A percentile compares a stretch with the other conserved stretches of the same genome.
Conservation (phyloP, 2,113 vertebrate species). For the Hirundichthys speculiger region DNA sequence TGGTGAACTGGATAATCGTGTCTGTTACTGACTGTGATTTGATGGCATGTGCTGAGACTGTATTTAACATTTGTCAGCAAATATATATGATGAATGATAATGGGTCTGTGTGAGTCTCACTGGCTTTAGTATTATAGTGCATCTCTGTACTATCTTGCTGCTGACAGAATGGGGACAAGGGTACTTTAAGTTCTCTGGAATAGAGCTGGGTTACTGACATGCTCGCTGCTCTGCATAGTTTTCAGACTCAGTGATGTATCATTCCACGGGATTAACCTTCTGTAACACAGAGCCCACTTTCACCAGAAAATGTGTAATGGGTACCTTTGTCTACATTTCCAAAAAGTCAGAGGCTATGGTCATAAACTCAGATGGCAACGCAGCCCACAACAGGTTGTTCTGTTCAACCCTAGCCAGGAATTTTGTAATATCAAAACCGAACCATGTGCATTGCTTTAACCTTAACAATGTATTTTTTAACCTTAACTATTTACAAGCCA, state of each 20-base stretch:
- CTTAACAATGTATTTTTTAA: too few species aligned
- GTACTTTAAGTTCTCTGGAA: constrained; percentile 29
- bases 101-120: constrained; percentile 5
- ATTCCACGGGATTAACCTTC: not conserved
- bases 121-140: constrained; percentile 8
- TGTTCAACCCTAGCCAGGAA: too few species aligned
- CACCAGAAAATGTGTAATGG: too few species aligned
- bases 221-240: not conserved
- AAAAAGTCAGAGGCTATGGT: too few species aligned
- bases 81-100: constrained; percentile 34
- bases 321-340: too few species aligned
- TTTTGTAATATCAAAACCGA: too few species aligned
- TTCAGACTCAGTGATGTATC: not conserved
- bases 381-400: too few species aligned
- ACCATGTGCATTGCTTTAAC: too few species aligned
- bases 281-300: too few species aligned
- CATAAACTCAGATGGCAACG: too few species aligned
- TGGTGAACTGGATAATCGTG: constrained; percentile 18
- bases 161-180: constrained; percentile 54
- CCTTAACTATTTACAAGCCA: too few species aligned
- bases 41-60: constrained; percentile 41
- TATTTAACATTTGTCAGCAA: constrained; percentile 35
- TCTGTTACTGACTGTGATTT: constrained; percentile 19
- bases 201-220: constrained; percentile 32
- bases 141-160: constrained; percentile 11